Percentiles rank a stretch among this genome's conserved stretches.
Conservation (phyloP, 2,888 invertebrate species). For the Standfussiana lucernea region DNA sequence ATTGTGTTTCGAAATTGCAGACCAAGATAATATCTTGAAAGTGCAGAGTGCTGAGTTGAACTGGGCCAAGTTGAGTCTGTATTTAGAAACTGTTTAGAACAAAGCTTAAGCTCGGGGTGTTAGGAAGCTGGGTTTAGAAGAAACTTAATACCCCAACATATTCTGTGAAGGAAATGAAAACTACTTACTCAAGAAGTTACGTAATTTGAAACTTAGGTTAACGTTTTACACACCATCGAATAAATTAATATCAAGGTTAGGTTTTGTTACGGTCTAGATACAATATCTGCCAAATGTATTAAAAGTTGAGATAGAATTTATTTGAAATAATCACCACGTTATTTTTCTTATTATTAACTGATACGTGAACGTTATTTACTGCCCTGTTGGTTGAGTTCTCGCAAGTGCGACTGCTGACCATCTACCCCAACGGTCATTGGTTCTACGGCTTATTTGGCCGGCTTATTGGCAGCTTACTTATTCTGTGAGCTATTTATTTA, state of each 20-base stretch:
- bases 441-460: too few species aligned
- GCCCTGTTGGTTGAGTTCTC: too few species aligned
- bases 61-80: slow-evolving; percentile 47
- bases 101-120: slow-evolving; percentile 30
- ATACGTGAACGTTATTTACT: background rate
- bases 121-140: slow-evolving; percentile 38
- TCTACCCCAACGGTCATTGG: too few species aligned
- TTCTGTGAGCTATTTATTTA: too few species aligned
- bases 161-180: slow-evolving; percentile 20
- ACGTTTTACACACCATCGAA: too few species aligned
- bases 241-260: background rate
- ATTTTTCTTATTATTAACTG: background rate
- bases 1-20: slow-evolving; percentile 57
- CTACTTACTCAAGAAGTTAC: background rate
- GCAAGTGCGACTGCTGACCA: too few species aligned
- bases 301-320: background rate
- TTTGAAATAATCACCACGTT: background rate
- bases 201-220: slow-evolving; percentile 19
- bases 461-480: too few species aligned
- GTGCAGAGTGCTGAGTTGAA: slow-evolving; percentile 43
- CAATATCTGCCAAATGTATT: too few species aligned
- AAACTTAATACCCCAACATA: slow-evolving; percentile 37
- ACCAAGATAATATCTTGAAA: slow-evolving; percentile 58
- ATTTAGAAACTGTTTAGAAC: slow-evolving; percentile 63
- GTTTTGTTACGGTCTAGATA: background rate